Conservation (phyloP, 2,888 invertebrate genomes). For the Noctua janthe region DNA sequence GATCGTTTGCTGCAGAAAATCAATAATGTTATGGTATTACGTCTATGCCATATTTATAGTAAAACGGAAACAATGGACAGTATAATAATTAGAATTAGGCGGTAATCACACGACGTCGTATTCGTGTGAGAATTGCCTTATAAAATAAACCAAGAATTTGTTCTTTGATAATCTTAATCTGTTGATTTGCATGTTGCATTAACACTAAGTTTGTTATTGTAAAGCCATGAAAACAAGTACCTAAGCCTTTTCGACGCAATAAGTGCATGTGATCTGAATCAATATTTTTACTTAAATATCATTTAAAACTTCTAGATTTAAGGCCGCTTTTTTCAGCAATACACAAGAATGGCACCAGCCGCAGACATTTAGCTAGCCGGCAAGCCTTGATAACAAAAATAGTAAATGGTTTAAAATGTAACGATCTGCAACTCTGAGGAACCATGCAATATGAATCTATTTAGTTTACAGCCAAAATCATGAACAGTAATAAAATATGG, state of each 20-base stretch:
- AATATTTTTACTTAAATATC: neutral
- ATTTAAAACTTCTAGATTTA: neutral
- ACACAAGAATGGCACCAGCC: neutral
- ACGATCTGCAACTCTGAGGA: too few species aligned
- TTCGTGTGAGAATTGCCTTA: neutral
- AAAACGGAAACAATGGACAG: constrained; percentile 25
- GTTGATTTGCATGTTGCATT: neutral
- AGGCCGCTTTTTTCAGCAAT: neutral
- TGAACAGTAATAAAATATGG: neutral
- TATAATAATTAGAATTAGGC: constrained; percentile 14
- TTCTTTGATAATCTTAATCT: constrained; percentile 13
- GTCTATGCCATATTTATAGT: constrained; percentile 20
- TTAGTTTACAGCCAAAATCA: neutral
- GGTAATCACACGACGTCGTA: neutral
- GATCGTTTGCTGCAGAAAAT: neutral
- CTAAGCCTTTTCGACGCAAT: neutral
- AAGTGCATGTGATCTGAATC: neutral
- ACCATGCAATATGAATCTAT: neutral
- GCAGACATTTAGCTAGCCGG: neutral
- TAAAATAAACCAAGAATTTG: constrained; percentile 4
- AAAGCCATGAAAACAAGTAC: neutral
- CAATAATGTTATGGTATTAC: neutral
- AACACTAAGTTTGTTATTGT: neutral
- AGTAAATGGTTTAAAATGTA: neutral
- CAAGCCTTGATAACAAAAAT: neutral